Evolutionary conservation across 2,113 vertebrate species (phyloP).

Genomic region (Sula dactylatra): DNA sequence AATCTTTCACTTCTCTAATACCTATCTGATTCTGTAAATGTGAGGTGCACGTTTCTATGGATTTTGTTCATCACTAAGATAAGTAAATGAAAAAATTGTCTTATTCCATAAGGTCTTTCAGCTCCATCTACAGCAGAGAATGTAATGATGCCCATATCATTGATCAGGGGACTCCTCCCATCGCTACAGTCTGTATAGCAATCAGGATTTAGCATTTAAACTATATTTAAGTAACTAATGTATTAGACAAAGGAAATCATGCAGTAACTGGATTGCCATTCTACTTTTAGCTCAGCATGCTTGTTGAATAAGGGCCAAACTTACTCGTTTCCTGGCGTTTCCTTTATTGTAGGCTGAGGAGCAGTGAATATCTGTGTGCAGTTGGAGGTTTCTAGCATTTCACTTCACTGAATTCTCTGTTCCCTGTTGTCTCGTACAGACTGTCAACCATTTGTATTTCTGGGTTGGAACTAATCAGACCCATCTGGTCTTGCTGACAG

Average conservation of each 20-base stretch:
- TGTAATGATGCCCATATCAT: background rate
- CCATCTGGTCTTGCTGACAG: slow-evolving; percentile 57
- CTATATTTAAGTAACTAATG: background rate
- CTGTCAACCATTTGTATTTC: slow-evolving; percentile 66
- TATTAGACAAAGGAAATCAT: slow-evolving; percentile 27
- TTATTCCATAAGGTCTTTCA: background rate
- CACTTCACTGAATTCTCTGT: slow-evolving; percentile 40
- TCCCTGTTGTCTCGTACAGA: slow-evolving; percentile 59
- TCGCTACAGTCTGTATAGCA: background rate
- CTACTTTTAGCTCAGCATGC: slow-evolving; percentile 44
- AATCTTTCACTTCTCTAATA: background rate
- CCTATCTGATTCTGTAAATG: background rate
- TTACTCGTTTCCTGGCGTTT: slow-evolving; percentile 12
- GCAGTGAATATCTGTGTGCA: background rate
- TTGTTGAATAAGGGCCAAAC: slow-evolving; percentile 38
- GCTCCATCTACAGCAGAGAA: background rate
- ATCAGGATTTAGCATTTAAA: background rate
- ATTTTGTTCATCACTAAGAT: background rate
- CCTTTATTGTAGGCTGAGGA: slow-evolving; percentile 47
- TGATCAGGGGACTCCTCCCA: background rate
- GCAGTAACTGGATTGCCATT: slow-evolving; percentile 20
- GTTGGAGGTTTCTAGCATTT: slow-evolving; percentile 56
- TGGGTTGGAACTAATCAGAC: slow-evolving; percentile 65
- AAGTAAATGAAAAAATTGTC: background rate
- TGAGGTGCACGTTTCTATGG: background rate